phyloP scores from a whole-genome alignment of 2,888 invertebrate species.

The Rhaphigaster nebulosa region DNA sequence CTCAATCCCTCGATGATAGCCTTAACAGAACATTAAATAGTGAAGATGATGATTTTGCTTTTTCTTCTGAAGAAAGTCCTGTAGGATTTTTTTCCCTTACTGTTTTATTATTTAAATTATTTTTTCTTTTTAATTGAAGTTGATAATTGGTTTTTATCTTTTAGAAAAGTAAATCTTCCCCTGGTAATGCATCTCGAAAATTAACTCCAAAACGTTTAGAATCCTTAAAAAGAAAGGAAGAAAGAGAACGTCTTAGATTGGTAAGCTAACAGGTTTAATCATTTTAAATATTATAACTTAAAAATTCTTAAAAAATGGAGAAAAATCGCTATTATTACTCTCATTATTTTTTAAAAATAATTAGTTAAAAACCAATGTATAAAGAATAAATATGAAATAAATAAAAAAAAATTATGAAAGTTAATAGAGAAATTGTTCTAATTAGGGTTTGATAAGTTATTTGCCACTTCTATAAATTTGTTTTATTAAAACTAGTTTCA shows the following conservation, averaged over 20 bases:
- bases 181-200: constrained; percentile 65
- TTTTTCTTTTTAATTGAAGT: background rate
- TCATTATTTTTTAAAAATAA: too few species aligned
- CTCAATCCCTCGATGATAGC: background rate
- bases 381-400: too few species aligned
- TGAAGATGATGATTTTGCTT: constrained; percentile 47
- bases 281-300: background rate
- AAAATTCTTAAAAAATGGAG: background rate
- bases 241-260: constrained; percentile 69
- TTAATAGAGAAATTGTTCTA: too few species aligned
- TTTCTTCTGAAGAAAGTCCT: constrained; percentile 55
- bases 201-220: constrained; percentile 71
- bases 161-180: constrained; percentile 51
- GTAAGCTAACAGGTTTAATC: constrained; percentile 66
- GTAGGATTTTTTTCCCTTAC: background rate
- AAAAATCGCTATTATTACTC: too few species aligned
- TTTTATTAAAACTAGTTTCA: too few species aligned
- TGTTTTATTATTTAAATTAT: background rate
- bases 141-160: background rate
- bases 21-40: constrained; percentile 48
- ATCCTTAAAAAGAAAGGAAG: constrained; percentile 73
- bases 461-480: too few species aligned
- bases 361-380: too few species aligned
- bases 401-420: too few species aligned
- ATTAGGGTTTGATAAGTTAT: too few species aligned